Percentiles rank a stretch among this genome's conserved stretches.
Conservation (phyloP, 2,888 invertebrate genomes). For the Dasysyrphus tricinctus region DNA sequence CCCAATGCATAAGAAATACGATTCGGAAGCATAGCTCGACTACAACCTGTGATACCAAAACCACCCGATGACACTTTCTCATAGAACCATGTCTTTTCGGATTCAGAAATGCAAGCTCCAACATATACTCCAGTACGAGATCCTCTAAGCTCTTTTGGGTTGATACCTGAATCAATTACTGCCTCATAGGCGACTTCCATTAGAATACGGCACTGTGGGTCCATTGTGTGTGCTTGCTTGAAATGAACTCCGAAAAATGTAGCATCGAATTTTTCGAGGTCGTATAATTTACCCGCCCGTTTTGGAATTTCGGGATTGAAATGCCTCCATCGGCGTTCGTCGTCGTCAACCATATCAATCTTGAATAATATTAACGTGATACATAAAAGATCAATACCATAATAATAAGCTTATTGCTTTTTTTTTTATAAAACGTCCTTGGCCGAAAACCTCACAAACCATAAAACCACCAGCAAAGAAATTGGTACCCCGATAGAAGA, state of each 20-base stretch:
- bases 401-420: too few species aligned
- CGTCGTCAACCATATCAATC: conserved; percentile 93
- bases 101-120: conserved; percentile 89
- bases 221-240: conserved; percentile 90
- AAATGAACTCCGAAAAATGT: conserved; percentile 90
- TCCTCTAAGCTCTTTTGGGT: conserved; percentile 87
- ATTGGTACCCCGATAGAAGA: too few species aligned
- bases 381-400: not conserved
- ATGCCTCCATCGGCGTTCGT: conserved; percentile 90
- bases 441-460: too few species aligned
- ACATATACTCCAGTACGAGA: conserved; percentile 89
- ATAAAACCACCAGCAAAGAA: too few species aligned
- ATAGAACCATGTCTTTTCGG: conserved; percentile 88
- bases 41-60: conserved; percentile 87
- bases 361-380: conserved; percentile 78
- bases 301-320: conserved; percentile 90
- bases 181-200: conserved; percentile 92
- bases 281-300: conserved; percentile 88
- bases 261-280: conserved; percentile 90
- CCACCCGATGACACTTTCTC: conserved; percentile 86
- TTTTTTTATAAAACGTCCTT: too few species aligned
- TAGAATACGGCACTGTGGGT: conserved; percentile 91
- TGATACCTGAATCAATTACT: conserved; percentile 89
- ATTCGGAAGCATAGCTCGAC: conserved; percentile 96
- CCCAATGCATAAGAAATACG: conserved; percentile 95